phyloP scores from a whole-genome alignment of 92 coral and sea anemone genomes.

The Epizoanthus illoricatus region DNA sequence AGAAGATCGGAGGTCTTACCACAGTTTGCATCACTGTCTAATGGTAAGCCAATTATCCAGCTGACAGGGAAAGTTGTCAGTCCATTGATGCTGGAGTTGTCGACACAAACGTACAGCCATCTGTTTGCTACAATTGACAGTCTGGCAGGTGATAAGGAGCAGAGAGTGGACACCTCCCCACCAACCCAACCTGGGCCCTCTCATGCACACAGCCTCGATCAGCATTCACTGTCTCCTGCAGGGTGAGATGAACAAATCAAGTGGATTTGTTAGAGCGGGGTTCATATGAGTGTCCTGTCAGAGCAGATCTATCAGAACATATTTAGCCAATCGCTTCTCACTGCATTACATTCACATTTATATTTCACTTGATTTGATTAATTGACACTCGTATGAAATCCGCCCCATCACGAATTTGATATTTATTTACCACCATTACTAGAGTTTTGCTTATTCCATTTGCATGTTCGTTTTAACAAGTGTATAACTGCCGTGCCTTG shows the following conservation, averaged over 20 bases:
- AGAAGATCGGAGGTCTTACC: slow-evolving; percentile 71
- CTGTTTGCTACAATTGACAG: slow-evolving; percentile 81
- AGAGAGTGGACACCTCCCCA: slow-evolving; percentile 17
- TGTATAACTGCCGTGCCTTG: too few relatives aligned
- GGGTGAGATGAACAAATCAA: not conserved
- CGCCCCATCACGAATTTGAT: too few relatives aligned
- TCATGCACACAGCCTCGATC: not conserved
- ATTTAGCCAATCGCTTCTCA: too few relatives aligned
- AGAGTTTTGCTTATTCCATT: too few relatives aligned
- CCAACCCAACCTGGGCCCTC: not conserved
- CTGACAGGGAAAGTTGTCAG: slow-evolving; percentile 80
- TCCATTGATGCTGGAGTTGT: slow-evolving; percentile 86
- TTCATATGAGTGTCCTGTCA: not conserved
- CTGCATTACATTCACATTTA: too few relatives aligned
- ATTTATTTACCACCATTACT: too few relatives aligned
- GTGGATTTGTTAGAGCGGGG: not conserved
- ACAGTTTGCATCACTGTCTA: slow-evolving; percentile 40
- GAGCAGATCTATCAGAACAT: too few relatives aligned
- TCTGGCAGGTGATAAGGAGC: slow-evolving; percentile 77
- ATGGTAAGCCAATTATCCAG: slow-evolving; percentile 71
- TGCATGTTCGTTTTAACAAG: too few relatives aligned
- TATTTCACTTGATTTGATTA: too few relatives aligned
- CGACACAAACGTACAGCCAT: slow-evolving; percentile 83
- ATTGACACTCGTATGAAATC: too few relatives aligned
- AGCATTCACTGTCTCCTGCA: slow-evolving; percentile 20